Evolutionary conservation across 2,797 vertebrate genomes (phyloP), one percentile per base, ranked within the genome.

Genomic region (Esox masquinongy): DNA sequence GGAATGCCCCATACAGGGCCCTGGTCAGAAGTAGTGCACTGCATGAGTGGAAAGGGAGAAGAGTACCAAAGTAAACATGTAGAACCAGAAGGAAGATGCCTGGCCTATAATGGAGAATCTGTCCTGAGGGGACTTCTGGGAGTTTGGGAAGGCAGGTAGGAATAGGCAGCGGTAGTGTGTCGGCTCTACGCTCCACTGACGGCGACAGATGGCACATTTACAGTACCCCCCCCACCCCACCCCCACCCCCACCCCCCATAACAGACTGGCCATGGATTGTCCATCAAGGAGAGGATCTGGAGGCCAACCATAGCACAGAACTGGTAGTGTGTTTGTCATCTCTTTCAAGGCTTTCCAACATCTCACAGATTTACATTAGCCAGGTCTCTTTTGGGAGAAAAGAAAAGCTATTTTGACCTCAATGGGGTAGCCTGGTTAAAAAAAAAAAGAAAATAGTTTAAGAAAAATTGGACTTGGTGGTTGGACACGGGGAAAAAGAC

Each of bases 281-380:
- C 5, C 17, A 24, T 67, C 5, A 53, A 39, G 49, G 31, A 22
- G 31, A 24, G 17, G 31, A 36, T 36, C 31, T 39, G 5, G 7
- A 17, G 19, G 29, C 17, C 2, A 12, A 24, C 2, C 50, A 14
- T n/a, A 43, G 34, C 16, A 24, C 3, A 70, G 72, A 34, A 79
- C 51, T 0, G 39, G 43, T 59, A 6, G 36, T 5, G 51, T 56
- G 51, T 53, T 64, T 4, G 72, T 68, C 61, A 72, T 3, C 16
- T 39, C 14, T 64, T 61, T 74, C 71, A 67, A 75, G 24, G 69
- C 47, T 17, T n/a, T 56, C 61, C 14, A 24, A 6, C 61, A 29
- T 15, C 9, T 12, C 29, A 64, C 22, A 64, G 61, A 17, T 29
- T 49, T 19, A 34, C 11, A 70, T 39, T 22, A n/a, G 11, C n/a